Evolutionary conservation across 2,888 invertebrate genomes (phyloP), one percentile per base, ranked within the genome.

Genomic region (Agrotis segetum): DNA sequence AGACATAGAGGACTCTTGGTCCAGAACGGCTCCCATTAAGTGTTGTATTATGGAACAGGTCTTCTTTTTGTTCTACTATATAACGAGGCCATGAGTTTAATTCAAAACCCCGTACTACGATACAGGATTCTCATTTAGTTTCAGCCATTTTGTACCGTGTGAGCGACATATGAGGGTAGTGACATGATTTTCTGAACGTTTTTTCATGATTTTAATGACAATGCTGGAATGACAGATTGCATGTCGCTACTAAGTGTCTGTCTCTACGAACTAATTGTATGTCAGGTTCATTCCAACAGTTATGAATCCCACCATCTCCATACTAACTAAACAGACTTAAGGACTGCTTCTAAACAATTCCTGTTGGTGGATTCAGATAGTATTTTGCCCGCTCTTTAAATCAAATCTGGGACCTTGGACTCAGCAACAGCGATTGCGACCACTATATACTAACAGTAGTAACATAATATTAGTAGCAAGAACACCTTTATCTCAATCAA

Each of bases 101-200:
- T 78, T 66, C 50, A 50, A 63, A 78, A 72, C 55, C 53, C 47
- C 3, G 44, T 29, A 9, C 19, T 63, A 50, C 40, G 44, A 24
- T 58, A 40, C 47, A 74, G 52, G 58, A 59, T 49, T 52, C 29
- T 47, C 62, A 63, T 69, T 69, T 63, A 59, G 21, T 59, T 40
- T 44, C 49, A 55, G 56, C 50, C 47, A 29, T 72, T 73, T 40
- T 73, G 60, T 61, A 59, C 17, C 24, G 9, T 53, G 52, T 59
- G 9, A 46, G 16, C n/a, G 13, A 52, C 58, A 61, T 40, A 52
- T 29, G 24, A 44, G 29, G 16, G 21, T 34, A 7, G 21, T 11
- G 40, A 16, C 29, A 29, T 55, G 44, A 49, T 59, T 65, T n/a
- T 11, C 16, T n/a, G 7, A 56, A 46, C 65, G 46, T 73, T 64